Evolutionary conservation across 1,140 invertebrate genomes (phyloP).

Genomic region (Diuraphis noxia): DNA sequence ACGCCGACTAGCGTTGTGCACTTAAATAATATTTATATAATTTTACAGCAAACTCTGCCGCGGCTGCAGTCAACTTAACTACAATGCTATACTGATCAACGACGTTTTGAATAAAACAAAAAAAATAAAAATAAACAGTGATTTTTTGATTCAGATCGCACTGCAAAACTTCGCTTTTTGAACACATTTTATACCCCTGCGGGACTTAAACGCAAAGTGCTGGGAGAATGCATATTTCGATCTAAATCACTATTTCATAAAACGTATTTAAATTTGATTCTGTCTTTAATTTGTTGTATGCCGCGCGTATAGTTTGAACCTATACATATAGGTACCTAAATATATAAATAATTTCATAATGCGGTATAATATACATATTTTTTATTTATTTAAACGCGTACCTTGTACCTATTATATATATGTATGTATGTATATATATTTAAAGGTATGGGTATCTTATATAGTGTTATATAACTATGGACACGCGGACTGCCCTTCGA

Average conservation of each 20-base stretch:
- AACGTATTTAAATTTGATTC: not conserved
- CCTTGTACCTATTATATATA: no score
- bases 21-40: not conserved
- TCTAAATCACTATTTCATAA: not conserved
- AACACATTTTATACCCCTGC: not conserved
- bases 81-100: not conserved
- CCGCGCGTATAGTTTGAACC: not conserved
- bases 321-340: no score
- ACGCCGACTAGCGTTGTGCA: not conserved
- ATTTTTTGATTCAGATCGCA: no score
- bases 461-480: not conserved
- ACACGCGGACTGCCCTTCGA: not conserved
- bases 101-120: not conserved
- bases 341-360: not conserved
- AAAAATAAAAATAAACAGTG: no score
- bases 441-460: no score
- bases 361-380: not conserved
- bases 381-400: not conserved
- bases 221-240: not conserved
- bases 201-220: not conserved
- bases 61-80: not conserved
- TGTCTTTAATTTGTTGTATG: not conserved
- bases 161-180: no score
- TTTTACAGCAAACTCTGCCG: not conserved
- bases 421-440: no score